Evolutionary conservation across 2,113 vertebrate genomes (phyloP).

Genomic region (human (Homo sapiens)): DNA sequence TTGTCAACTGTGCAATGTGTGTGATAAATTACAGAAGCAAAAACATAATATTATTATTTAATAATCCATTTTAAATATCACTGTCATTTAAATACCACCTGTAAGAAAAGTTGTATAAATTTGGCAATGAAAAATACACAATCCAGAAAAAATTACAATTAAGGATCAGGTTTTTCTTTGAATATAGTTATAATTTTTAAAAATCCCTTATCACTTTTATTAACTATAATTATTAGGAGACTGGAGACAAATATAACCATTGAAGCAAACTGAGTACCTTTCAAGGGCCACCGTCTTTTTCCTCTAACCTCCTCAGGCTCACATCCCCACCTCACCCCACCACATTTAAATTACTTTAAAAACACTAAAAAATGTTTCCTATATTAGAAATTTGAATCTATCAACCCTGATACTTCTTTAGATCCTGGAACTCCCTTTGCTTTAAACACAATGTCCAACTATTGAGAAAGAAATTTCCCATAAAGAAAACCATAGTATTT

Average conservation of each 20-base stretch:
- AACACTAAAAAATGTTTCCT: not conserved
- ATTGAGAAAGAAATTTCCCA: not conserved
- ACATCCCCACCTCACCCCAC: fast-evolving
- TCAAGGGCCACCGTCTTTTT: not conserved
- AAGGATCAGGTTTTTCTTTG: not conserved
- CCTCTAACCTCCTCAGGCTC: fast-evolving
- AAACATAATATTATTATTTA: conserved; percentile 26
- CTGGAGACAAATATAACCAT: too few relatives aligned
- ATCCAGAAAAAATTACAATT: not conserved
- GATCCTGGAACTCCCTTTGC: not conserved
- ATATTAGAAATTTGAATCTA: not conserved
- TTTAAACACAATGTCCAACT: not conserved
- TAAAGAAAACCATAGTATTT: not conserved
- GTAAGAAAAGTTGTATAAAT: not conserved
- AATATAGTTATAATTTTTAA: not conserved
- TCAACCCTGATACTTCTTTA: not conserved
- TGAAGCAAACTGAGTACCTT: not conserved
- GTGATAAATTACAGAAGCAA: conserved; percentile 45
- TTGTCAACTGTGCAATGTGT: conserved; percentile 24
- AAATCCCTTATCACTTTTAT: not conserved
- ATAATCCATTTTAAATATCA: conserved; percentile 35
- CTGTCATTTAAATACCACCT: conserved; percentile 14
- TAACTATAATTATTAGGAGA: not conserved
- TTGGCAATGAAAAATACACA: conserved; percentile 16
- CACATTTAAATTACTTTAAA: not conserved